phyloP scores from a whole-genome alignment of 2,113 vertebrate genomes.

The Pollachius pollachius region DNA sequence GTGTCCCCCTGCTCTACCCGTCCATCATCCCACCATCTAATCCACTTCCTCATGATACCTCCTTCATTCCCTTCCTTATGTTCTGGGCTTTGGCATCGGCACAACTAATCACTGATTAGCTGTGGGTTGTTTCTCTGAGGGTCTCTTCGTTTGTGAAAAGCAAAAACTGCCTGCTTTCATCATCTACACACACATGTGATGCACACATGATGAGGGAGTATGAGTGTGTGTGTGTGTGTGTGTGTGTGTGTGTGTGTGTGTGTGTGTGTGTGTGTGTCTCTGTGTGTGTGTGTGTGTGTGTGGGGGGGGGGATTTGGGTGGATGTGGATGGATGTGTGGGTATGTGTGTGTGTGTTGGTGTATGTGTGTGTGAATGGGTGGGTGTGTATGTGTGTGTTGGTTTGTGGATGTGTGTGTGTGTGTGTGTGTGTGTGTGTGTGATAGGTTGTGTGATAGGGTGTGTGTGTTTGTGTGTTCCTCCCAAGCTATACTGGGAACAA shows the following conservation, averaged over 20 bases:
- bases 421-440: constrained; percentile 15
- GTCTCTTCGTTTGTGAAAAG: constrained; percentile 1
- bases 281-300: too few relatives aligned
- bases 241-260: too few relatives aligned
- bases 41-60: too few relatives aligned
- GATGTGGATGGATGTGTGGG: too few relatives aligned
- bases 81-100: constrained; percentile 21
- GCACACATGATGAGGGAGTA: neutral
- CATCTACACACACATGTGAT: neutral
- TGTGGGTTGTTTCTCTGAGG: constrained; percentile 14
- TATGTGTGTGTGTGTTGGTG: neutral
- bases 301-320: too few relatives aligned
- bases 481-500: constrained; percentile 36
- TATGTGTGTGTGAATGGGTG: neutral
- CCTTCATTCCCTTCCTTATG: too few relatives aligned
- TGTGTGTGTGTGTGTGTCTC: too few relatives aligned
- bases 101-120: constrained; percentile 12
- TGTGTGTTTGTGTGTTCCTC: constrained; percentile 11
- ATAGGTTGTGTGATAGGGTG: neutral
- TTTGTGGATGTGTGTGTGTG: constrained; percentile 24
- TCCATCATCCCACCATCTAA: too few relatives aligned
- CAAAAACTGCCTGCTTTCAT: neutral
- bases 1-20: too few relatives aligned
- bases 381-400: neutral
- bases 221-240: neutral